Evolutionary conservation across 2,113 vertebrate species (phyloP), one percentile per base, ranked within the genome.

Genomic region (Spea bombifrons): DNA sequence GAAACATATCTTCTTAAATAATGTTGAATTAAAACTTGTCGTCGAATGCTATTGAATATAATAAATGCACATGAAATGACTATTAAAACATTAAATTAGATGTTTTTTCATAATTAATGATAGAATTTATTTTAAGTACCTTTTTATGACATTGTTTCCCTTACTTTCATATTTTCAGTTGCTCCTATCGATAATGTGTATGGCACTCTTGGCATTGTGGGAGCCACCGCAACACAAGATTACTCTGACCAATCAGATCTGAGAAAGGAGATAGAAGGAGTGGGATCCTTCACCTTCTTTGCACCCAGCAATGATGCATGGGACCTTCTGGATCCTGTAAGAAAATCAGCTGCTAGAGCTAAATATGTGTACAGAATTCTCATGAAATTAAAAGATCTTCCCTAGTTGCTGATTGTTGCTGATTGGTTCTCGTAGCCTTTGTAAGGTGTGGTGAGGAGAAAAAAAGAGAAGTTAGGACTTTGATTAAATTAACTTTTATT

Each of bases 261-360:
- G 68, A 93, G 88, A 81, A 82, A 89, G 73, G 96, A 99, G 82
- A 96, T 99, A 1, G 97, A 99, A 82, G 97, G 97, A 79, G 77
- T 87, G 8, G 97, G 97, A 49, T 97, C 97, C 0, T 98, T 84
- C 81, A 99, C 97, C 12, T 94, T 97, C 84, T 99, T 99, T 82
- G 94, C 96, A 74, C 97, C 97, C 2, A 98, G 95, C 82, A 97
- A 97, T 3, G 97, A 99, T 0, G 97, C 97, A 16, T 99, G 97
- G 97, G 92, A 95, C 2, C 82, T 89, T 67, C 82, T 99, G 86
- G 90, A 94, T 80, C n/a, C 84, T 61, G 97, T 99, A 90, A 94
- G 92, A 89, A 68, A 7, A 68, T 12, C 53, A 7, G 10, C 17
- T 75, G 30, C 30, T 30, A 30, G 30, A 30, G 30, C 30, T 30